A percentile compares a stretch with the other conserved stretches of the same genome.
Conservation (phyloP, 2,888 invertebrate genomes). For the Brachynemurus nebulosus region DNA sequence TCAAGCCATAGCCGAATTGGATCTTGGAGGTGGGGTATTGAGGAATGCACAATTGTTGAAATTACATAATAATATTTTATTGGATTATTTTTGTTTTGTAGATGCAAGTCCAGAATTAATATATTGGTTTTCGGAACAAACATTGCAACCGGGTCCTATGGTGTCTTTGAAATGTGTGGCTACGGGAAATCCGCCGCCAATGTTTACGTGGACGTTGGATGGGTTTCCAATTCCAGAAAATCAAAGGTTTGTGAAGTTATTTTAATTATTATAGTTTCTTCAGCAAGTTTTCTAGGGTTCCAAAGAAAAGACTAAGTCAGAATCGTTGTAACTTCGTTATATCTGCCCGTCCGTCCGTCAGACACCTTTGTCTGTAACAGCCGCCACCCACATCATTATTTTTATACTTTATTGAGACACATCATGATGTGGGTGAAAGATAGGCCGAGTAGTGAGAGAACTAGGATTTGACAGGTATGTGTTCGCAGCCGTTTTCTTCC, state of each 20-base stretch:
- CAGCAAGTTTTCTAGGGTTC: not conserved
- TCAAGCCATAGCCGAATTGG: slow-evolving; percentile 67
- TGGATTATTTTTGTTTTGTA: slow-evolving; percentile 30
- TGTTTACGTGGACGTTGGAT: slow-evolving; percentile 82
- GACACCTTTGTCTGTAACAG: not conserved
- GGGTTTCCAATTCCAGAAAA: slow-evolving; percentile 71
- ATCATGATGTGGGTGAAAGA: too few relatives aligned
- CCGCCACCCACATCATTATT: too few relatives aligned
- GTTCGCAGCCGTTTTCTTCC: too few relatives aligned
- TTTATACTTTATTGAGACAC: too few relatives aligned
- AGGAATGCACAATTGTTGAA: not conserved
- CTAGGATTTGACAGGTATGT: too few relatives aligned
- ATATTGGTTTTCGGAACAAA: slow-evolving; percentile 87
- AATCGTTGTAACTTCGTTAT: too few relatives aligned
- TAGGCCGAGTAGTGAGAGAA: too few relatives aligned
- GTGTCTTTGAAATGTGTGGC: slow-evolving; percentile 87
- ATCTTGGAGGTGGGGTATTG: slow-evolving; percentile 54
- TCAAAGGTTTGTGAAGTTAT: slow-evolving; percentile 42
- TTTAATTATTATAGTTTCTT: not conserved
- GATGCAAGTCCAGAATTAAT: slow-evolving; percentile 80
- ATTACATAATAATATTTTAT: slow-evolving; percentile 6
- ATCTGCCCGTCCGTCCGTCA: too few relatives aligned
- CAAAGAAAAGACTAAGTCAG: too few relatives aligned
- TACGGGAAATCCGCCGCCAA: slow-evolving; percentile 87
- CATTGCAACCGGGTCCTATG: slow-evolving; percentile 79